Evolutionary conservation across 1,140 invertebrate species (phyloP), one percentile per base, ranked within the genome.

Genomic region (Cotesia typhae): DNA sequence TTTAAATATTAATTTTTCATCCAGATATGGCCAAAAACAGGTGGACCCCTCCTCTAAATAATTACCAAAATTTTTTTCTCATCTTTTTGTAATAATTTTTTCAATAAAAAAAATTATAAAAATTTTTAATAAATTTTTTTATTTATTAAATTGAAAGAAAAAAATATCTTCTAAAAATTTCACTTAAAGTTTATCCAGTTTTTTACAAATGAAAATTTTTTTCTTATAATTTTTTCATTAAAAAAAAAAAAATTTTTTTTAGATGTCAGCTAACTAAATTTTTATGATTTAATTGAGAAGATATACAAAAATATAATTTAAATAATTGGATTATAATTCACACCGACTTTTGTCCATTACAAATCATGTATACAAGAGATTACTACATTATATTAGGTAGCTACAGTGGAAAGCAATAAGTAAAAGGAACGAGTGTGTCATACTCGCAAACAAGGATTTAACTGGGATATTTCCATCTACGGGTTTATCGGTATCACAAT

Each of bases 381-480:
- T 68, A 36, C 17, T 47, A 47, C 41, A 47, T 6, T 47, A 47
- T 47, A 47, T 47, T 47, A 47, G 41, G 41, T 47, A 47, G 41
- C 10, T 2, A 7, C 2, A 9, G 41, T 9, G 41, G 60, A 75
- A 35, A 17, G 70, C 64, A 41, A 70, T 36, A 67, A 66, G 60
- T 72, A 36, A 72, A 68, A 66, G 75, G 63, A 72, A 55, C 35
- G 41, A 36, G 67, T 51, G 64, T 70, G 67, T 66, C 64, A 64
- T 67, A 52, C 57, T 20, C 10, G n/a, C 35, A 36, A 53, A 52
- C 70, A 67, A 72, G 65, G 65, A 67, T 67, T 72, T 47, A 28
- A 61, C 63, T 66, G 35, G 52, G 37, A 72, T 67, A 67, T 59
- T 72, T 72, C 71, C 71, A 72, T 72, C 38, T 72, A 72, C 37